Percentiles rank a stretch among this genome's conserved stretches.
Conservation (phyloP, 2,113 vertebrate genomes). For the Anas platyrhynchos region DNA sequence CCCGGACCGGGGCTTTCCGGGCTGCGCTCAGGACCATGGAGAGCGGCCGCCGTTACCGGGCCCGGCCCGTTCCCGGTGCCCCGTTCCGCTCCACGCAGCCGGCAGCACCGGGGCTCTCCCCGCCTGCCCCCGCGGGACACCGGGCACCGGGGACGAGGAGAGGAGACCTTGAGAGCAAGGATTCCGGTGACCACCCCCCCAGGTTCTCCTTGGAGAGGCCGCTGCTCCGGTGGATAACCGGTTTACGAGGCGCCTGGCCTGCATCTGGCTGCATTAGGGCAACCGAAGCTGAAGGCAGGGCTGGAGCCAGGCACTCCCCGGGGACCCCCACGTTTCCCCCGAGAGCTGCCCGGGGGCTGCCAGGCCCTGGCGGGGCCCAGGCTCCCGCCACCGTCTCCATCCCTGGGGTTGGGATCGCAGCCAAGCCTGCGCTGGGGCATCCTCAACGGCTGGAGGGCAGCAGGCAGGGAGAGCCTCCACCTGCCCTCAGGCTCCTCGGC, state of each 20-base stretch:
- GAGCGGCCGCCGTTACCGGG: slow-evolving; percentile 42
- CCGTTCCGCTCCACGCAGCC: neutral
- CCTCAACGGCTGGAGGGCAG: neutral
- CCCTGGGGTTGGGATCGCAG: fast-evolving
- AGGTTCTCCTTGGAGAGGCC: neutral
- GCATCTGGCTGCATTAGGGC: slow-evolving; percentile 15
- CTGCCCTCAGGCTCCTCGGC: fast-evolving
- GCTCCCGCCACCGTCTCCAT: fast-evolving
- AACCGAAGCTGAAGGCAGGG: neutral
- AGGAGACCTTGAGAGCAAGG: neutral
- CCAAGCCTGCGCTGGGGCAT: fast-evolving
- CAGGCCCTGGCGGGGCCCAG: fast-evolving
- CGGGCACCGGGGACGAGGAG: neutral
- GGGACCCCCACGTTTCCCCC: neutral
- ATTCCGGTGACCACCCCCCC: neutral
- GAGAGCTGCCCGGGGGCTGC: neutral
- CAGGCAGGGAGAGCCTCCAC: neutral
- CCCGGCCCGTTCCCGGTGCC: neutral
- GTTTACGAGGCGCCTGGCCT: neutral
- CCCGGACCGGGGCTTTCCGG: no score
- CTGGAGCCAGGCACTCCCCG: neutral
- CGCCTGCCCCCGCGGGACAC: neutral
- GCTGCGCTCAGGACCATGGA: slow-evolving; percentile 43
- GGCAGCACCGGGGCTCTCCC: neutral
- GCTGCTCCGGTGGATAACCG: neutral